These are phyloP conservation scores for Anisognathus igniventris DNA, from an alignment of 2,797 vertebrate species.

Conservation along the genomic window DNA sequence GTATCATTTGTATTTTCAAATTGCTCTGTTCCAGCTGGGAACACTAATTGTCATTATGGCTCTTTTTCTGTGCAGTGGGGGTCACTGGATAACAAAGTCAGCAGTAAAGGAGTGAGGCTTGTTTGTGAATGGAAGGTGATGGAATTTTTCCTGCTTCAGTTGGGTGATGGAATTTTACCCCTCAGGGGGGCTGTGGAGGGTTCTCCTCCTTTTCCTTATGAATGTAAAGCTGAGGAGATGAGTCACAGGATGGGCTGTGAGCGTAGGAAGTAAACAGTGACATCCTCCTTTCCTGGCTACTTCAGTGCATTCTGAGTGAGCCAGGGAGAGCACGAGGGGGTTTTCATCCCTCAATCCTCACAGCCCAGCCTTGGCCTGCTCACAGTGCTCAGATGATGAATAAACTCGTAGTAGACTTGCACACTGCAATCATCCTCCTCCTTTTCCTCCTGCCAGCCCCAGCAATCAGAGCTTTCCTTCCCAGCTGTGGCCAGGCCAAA, in stretches of 20 bases:
- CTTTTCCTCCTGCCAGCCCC: not conserved
- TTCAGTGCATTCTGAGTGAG: not conserved
- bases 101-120: not conserved
- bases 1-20: not conserved
- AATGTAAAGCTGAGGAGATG: not conserved
- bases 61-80: not conserved
- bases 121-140: not conserved
- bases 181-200: not conserved
- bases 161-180: not conserved
- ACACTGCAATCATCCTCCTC: not conserved
- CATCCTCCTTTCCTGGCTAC: not conserved
- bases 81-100: not conserved
- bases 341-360: not conserved
- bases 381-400: not conserved
- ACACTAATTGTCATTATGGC: not conserved
- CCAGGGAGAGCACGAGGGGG: not conserved
- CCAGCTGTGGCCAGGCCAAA: not conserved
- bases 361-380: not conserved
- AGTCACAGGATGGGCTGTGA: not conserved
- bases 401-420: not conserved
- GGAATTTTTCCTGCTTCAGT: not conserved
- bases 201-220: not conserved
- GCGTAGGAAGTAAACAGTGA: slow-evolving; percentile 8
- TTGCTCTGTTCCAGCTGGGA: not conserved
- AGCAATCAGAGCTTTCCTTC: not conserved